Base-by-base conservation (phyloP, 2,113 vertebrate genomes). In the Barbus barbus region DNA sequence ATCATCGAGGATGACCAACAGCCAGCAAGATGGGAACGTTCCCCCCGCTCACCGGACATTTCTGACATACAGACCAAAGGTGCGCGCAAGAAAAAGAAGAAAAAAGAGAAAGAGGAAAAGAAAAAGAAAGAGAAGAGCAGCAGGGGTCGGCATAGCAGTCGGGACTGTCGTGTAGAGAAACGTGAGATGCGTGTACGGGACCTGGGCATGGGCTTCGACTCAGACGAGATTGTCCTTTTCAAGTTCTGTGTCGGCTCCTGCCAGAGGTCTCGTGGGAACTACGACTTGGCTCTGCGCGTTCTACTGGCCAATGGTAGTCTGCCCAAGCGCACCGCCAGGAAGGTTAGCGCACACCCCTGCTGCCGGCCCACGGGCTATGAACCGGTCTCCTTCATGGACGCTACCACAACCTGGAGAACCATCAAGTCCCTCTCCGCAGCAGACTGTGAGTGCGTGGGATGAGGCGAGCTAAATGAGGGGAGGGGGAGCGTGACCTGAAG, bases 171-270 rank as follows among this genome's bases (percentile, higher is more conserved):
- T 18, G 92, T 98, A 89, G 96, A 96, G 89, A 94, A 93, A 81
- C 93, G 93, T 75, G 92, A 95, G 92, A 96, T 99, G 92, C 95
- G 91, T 48, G 97, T 98, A 71, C 93, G 94, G 0, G 96, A 97
- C 88, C 95, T 99, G 61, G 97, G 97, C 60, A 93, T 98, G 91
- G 97, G 97, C 58, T 97, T 96, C 61, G 95, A 97, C 89, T 98
- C 97, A 0, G 96, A 98, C 0, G 97, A 99, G 94, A 95, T 97
- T 0, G 95, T 99, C 84, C 95, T 95, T 56, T 98, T 99, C 91
- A 97, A 96, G 91, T 98, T 97, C 89, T 98, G 97, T 83, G 96
- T 96, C 0, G 97, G 97, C 71, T 95, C 95, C 13, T 99, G 97
- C 86, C 95, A 95, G 88, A 93, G 94, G 0, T 92, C 93, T 0